phyloP scores from a whole-genome alignment of 2,797 vertebrate species.

The Schizopygopsis pylzovi region DNA sequence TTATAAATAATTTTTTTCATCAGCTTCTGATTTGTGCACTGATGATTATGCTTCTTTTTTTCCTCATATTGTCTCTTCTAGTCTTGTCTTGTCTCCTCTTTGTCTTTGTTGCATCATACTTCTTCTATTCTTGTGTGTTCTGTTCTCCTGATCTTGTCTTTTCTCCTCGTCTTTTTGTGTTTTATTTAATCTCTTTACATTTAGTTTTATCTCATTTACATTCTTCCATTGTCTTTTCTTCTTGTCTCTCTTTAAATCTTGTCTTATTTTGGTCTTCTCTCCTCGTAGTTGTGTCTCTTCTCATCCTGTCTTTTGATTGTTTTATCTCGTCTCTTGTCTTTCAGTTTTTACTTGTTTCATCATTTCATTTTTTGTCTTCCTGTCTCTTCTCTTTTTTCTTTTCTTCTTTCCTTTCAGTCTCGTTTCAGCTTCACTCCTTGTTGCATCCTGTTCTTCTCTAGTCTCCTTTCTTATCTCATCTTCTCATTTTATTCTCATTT shows the following conservation, averaged over 20 bases:
- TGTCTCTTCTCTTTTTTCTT: background rate
- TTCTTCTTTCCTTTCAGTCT: background rate
- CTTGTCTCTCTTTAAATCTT: background rate
- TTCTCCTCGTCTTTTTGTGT: background rate
- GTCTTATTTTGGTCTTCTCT: background rate
- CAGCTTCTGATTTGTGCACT: background rate
- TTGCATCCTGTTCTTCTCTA: no score
- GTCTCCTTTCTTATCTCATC: background rate
- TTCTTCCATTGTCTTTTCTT: background rate
- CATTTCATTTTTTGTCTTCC: background rate
- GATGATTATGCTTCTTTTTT: slow-evolving; percentile 5
- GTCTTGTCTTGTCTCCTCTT: background rate
- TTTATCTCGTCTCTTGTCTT: background rate
- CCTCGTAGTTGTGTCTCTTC: background rate
- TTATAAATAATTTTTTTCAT: background rate
- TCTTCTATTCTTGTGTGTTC: background rate
- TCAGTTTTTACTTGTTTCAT: background rate
- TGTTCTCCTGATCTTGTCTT: background rate
- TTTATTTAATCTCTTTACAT: background rate
- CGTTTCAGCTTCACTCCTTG: no score
- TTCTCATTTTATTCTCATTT: background rate
- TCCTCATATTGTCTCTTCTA: background rate
- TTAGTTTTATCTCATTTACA: background rate
- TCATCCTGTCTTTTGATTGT: background rate
- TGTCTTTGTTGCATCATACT: background rate